phyloP scores from a whole-genome alignment of 2,888 invertebrate genomes.

The Azorinus chamasolen region DNA sequence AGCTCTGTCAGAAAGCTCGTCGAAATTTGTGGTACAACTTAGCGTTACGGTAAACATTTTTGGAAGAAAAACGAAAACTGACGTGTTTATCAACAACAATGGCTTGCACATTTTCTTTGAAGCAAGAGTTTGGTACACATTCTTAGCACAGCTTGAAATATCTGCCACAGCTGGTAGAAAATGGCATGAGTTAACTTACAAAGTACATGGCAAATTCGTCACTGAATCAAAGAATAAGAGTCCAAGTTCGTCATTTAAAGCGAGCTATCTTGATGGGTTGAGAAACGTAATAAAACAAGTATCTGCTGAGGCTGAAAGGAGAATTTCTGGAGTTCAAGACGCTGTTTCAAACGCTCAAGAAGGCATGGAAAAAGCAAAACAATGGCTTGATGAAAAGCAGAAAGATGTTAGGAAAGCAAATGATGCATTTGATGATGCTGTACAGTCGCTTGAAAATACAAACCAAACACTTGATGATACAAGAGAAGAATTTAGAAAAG shows the following conservation, averaged over 20 bases:
- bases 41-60: neutral
- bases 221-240: neutral
- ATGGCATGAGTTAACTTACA: neutral
- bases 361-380: neutral
- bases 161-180: neutral
- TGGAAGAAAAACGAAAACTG: neutral
- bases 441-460: neutral
- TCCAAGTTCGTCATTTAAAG: neutral
- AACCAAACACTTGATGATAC: neutral
- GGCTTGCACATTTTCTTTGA: neutral
- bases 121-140: neutral
- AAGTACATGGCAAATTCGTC: neutral
- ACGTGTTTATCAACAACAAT: neutral
- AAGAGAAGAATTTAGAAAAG: neutral
- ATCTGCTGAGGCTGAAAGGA: neutral
- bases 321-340: neutral
- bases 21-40: neutral
- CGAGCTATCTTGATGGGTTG: neutral
- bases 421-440: neutral
- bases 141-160: neutral
- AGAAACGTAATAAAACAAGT: neutral
- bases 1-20: neutral
- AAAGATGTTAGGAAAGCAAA: neutral
- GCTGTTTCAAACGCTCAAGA: neutral
- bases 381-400: neutral